Base-by-base conservation (phyloP, 2,888 invertebrate genomes). In the Parthenolecanium corni region DNA sequence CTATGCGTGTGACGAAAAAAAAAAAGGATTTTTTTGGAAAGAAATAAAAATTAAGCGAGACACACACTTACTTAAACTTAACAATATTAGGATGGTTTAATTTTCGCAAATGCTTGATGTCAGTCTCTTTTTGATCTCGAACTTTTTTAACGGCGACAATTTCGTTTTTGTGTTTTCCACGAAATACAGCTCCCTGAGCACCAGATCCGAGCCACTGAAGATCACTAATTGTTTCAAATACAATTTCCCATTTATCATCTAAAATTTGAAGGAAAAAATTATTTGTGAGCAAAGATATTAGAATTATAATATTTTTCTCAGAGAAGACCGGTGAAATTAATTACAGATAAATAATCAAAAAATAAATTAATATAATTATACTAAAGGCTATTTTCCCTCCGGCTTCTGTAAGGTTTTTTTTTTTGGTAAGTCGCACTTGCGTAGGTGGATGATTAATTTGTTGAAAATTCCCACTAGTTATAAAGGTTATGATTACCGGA, bases 91-190 rank as follows among this genome's bases (percentile, higher is more conserved):
- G 87, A 75, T 97, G 95, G 72, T 92, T 89, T 64, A 97, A 80
- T 75, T 93, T 90, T 64, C 89, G 77, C 66, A 97, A 78, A 75
- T 95, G 92, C 70, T 85, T 84, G 66, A 96, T 92, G 71, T 96
- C 89, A 1, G 93, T 93, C 74, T 97, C 96, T 70, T 86, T 85
- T 68, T 86, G 82, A 70, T 95, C 91, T 61, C 86, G 81, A 1
- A 97, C 89, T 76, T 96, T 95, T 76, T 98, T 98, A 23, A 98
- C 93, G 21, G 97, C 97, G 14, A 98, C 91, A 70, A 84, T 83
- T 73, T 89, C 87, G 65, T 84, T 86, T 67, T 80, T 82, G 65
- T 91, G 77, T 69, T 81, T 84, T 0, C 94, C 96, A 61, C 87
- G 84, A 75, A 90, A 96, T 0, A 97, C 96, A 0, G 91, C 89